These are phyloP conservation scores for Myotis pilosus DNA, from an alignment of 2,797 vertebrate genomes.

Conservation along the genomic window DNA sequence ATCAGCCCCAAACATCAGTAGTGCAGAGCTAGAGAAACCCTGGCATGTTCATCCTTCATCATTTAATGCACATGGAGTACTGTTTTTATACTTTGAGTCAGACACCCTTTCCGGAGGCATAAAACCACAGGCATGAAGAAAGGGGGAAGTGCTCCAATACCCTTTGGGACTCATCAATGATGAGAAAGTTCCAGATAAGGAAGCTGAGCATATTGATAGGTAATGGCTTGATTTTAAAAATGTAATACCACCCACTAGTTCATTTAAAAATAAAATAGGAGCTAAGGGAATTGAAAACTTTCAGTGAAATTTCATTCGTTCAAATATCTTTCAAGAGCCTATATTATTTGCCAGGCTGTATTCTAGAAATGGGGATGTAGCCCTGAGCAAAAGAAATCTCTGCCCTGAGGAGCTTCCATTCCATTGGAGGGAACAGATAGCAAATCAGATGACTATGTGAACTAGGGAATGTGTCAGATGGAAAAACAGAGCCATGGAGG, in stretches of 20 bases:
- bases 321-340: neutral
- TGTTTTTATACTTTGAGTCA: neutral
- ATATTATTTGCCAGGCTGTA: neutral
- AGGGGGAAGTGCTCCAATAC: neutral
- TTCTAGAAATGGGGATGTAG: neutral
- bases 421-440: neutral
- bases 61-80: accelerated
- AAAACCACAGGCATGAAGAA: neutral
- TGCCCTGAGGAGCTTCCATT: neutral
- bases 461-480: neutral
- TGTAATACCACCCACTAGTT: neutral
- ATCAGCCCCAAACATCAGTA: neutral
- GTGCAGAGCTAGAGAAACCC: neutral
- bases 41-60: neutral
- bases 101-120: neutral
- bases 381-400: neutral
- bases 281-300: neutral
- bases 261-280: neutral
- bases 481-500: neutral
- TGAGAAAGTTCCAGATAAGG: neutral
- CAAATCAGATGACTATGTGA: neutral
- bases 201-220: neutral
- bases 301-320: neutral
- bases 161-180: neutral
- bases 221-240: neutral